phyloP scores from a whole-genome alignment of 2,113 vertebrate species.

The Camelus dromedarius region DNA sequence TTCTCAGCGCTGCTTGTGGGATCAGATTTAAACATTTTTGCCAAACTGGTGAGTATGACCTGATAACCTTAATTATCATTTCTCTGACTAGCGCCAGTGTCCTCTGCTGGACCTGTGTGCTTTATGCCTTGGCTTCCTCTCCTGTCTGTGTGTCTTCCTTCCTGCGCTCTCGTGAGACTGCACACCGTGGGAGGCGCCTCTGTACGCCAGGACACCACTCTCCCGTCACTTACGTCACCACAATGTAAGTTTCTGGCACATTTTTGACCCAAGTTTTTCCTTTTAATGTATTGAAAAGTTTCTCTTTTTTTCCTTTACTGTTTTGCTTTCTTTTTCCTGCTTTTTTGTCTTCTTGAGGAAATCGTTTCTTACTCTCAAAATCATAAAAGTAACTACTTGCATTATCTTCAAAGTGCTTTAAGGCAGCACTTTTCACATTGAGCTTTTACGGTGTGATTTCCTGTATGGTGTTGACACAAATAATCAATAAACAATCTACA shows the following conservation, averaged over 20 bases:
- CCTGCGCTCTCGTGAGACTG: not conserved
- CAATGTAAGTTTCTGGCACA: too few species aligned
- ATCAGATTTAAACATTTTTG: not conserved
- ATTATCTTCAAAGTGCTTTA: not conserved
- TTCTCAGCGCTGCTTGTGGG: not conserved
- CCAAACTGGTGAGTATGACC: not conserved
- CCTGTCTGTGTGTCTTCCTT: not conserved
- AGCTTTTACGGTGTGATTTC: not conserved
- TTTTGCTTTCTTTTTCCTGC: not conserved
- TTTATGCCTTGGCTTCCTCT: not conserved
- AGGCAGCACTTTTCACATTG: not conserved
- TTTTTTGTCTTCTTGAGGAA: not conserved
- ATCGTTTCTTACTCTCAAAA: not conserved
- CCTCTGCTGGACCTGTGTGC: not conserved
- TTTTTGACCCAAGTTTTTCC: not conserved
- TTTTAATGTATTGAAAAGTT: not conserved
- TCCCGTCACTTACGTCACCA: not conserved
- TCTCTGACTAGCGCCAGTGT: too few species aligned
- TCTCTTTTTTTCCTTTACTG: not conserved
- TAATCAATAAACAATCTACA: too few species aligned
- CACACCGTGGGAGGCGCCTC: not conserved
- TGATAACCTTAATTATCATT: not conserved
- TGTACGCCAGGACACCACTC: not conserved
- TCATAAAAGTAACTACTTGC: not conserved
- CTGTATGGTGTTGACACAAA: too few species aligned